Base-by-base conservation (phyloP, 2,797 vertebrate genomes). In the Rhynchotus rufescens region DNA sequence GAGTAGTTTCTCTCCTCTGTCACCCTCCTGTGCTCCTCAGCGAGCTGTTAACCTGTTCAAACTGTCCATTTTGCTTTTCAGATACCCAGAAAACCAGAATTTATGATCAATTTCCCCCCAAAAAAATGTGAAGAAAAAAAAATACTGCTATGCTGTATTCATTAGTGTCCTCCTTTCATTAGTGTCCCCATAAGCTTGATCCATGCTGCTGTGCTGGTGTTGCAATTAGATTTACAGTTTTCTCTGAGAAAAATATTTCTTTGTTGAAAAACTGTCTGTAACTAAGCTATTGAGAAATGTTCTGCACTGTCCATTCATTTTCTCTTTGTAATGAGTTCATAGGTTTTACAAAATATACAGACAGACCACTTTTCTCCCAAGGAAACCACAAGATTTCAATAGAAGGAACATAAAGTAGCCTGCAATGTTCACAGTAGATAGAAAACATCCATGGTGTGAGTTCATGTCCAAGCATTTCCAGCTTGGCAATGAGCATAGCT, bases 221-320 rank as follows among this genome's bases (percentile, higher is more conserved):
- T 85, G 76, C 57, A 88, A 68, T 60, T 54, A 26, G 17, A 28
- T 25, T 77, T 80, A 26, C 3, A 68, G 44, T 60, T 84, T 86
- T 72, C 67, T 57, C 45, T 15, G 10, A 44, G 62, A 68, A 80
- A 83, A 89, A 36, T 5, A 17, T 16, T 72, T 78, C 2, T 65
- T 84, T 47, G 45, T 62, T 22, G 38, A 66, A 88, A 80, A 86
- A 36, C 10, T 83, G 36, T 44, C 57, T 84, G 57, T 57, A 77
- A n/a, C 25, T 68, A 86, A 80, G 56, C 49, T 90, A 69, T 34
- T 86, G 62, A 67, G 62, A 88, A 96, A 91, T 4, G 5, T 78
- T 93, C 68, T 78, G 66, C 30, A 32, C 10, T 52, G 32, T 14
- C 36, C 15, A 26, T 62, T 90, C 86, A 44, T 75, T 91, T 82